phyloP scores from a whole-genome alignment of 2,888 invertebrate species.

The Euproctis similis region DNA sequence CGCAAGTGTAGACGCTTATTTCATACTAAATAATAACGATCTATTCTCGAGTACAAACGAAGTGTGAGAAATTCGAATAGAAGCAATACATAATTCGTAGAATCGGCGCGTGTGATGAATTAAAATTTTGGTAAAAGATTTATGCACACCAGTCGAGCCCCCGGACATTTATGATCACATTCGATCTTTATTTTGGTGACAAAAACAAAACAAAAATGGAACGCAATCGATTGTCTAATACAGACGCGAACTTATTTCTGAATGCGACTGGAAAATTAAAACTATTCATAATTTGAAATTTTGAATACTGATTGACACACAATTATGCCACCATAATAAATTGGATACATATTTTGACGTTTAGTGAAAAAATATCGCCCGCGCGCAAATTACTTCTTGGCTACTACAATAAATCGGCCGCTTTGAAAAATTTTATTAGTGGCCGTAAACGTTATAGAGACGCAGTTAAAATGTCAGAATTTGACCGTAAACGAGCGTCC shows the following conservation, averaged over 20 bases:
- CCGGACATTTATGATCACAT: conserved; percentile 24
- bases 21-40: conserved; percentile 65
- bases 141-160: conserved; percentile 32
- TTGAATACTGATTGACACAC: conserved; percentile 51
- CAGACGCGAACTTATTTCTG: conserved; percentile 32
- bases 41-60: conserved; percentile 54
- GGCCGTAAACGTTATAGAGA: conserved; percentile 60
- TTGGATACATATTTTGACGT: conserved; percentile 12
- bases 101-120: conserved; percentile 71
- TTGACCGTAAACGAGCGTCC: conserved; percentile 64
- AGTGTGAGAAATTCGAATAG: conserved; percentile 46
- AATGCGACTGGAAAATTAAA: conserved; percentile 24
- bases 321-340: conserved; percentile 16
- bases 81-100: conserved; percentile 63
- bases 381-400: conserved; percentile 44
- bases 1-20: conserved; percentile 51
- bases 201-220: too few species aligned
- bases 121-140: conserved; percentile 59
- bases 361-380: conserved; percentile 27
- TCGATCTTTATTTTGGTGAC: too few species aligned
- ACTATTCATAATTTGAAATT: conserved; percentile 44
- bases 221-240: conserved; percentile 35
- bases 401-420: conserved; percentile 52
- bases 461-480: conserved; percentile 69
- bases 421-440: conserved; percentile 66